Base-by-base conservation (phyloP, 2,113 vertebrate species). In the Sciurus niger region DNA sequence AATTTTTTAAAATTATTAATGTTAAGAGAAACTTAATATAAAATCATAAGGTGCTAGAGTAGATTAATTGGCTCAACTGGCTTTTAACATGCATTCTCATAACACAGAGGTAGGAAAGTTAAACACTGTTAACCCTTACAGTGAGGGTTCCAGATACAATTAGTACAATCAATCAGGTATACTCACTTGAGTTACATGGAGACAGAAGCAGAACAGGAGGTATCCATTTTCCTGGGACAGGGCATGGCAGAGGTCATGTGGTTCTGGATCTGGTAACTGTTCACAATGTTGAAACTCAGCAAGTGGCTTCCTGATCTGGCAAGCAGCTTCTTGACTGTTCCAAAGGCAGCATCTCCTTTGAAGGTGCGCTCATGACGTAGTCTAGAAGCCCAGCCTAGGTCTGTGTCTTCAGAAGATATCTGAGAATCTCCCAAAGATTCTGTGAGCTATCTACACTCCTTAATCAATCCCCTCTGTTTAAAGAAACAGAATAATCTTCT, bases 131-230 rank as follows among this genome's bases (percentile, higher is more conserved):
- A 51, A 51, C 37, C 72, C 72, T 34, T 76, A 63, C n/a, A 73
- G 58, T 6, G 30, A 82, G 82, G 22, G 63, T 63, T 90, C 82
- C 32, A 60, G 63, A 58, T 28, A 70, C 40, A 34, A 80, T 8
- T 48, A 78, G 48, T 74, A 43, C 73, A 60, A 63, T 84, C 34
- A 84, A 24, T 55, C 53, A 43, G 77, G 83, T 25, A 30, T 12
- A 95, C 97, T 93, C 78, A 97, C 97, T 80, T 94, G 85, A 97
- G 82, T 93, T 53, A 67, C 17, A 11, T 4, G 9, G 18, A 32
- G 80, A 87, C 20, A 90, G 80, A 80, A 43, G 58, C 80, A 92
- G 34, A 51, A 67, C 53, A 32, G 6, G 24, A 95, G 14, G 40
- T 20, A 17, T 92, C 91, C 88, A 51, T 14, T 74, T 87, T 82